Conservation (phyloP, 1,140 invertebrate genomes). For the Leguminivora glycinivorella region DNA sequence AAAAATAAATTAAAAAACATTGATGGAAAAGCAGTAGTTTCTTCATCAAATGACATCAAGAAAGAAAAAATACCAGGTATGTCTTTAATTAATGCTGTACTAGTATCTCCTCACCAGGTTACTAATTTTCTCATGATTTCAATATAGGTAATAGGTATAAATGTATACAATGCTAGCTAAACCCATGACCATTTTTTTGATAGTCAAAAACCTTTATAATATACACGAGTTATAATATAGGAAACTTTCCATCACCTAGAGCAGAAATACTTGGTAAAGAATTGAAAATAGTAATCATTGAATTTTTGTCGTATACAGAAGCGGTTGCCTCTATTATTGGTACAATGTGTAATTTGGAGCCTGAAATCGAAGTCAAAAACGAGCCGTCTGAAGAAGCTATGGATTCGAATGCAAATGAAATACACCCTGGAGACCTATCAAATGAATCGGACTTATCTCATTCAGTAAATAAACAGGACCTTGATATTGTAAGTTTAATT, state of each 20-base stretch:
- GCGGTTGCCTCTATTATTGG: conserved; percentile 69
- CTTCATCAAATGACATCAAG: neutral
- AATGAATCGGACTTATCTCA: neutral
- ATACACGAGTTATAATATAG: no score
- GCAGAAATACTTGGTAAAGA: no score
- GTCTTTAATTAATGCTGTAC: neutral
- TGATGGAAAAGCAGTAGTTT: neutral
- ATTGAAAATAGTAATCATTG: neutral
- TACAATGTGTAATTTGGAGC: conserved; percentile 44
- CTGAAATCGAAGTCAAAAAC: conserved; percentile 27
- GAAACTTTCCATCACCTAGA: no score
- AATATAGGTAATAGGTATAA: no score
- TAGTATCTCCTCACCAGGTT: neutral
- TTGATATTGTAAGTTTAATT: neutral
- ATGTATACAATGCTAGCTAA: no score
- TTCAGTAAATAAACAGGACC: neutral
- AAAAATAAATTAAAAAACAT: conserved; percentile 12
- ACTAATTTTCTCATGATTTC: no score
- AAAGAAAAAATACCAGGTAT: conserved; percentile 14
- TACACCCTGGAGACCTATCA: neutral
- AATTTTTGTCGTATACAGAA: conserved; percentile 41
- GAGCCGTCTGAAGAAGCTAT: conserved; percentile 22
- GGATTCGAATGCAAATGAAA: conserved; percentile 8
- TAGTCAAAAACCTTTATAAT: no score
- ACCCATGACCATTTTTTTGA: no score